A percentile compares a stretch with the other conserved stretches of the same genome.
These are phyloP conservation scores for Tenebrio molitor DNA, from an alignment of 1,140 invertebrate species.

Conservation along the genomic window DNA sequence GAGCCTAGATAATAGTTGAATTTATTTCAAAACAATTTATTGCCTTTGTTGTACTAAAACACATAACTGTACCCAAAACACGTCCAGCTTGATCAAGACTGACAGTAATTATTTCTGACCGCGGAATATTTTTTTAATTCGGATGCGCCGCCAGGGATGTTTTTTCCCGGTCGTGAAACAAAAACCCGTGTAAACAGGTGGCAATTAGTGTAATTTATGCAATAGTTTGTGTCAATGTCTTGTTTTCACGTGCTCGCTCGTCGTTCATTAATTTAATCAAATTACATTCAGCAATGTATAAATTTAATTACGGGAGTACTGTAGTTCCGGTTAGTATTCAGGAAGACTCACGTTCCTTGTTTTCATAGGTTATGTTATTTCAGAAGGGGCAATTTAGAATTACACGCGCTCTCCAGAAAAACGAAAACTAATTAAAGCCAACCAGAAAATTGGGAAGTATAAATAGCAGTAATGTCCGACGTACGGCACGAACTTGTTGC, in stretches of 20 bases:
- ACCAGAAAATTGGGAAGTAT: too few relatives aligned
- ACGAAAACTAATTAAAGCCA: background rate
- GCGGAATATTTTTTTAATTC: too few relatives aligned
- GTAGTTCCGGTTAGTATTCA: conserved; percentile 25
- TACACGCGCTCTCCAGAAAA: conserved; percentile 11
- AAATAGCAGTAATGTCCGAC: too few relatives aligned
- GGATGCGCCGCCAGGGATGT: too few relatives aligned
- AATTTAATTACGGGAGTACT: conserved; percentile 16
- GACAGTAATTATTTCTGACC: too few relatives aligned
- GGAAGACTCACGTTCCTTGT: conserved; percentile 10
- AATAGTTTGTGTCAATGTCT: conserved; percentile 36
- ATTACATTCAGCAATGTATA: conserved; percentile 34
- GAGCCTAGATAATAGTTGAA: too few relatives aligned
- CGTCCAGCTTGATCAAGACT: too few relatives aligned
- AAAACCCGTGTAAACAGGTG: background rate
- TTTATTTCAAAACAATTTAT: too few relatives aligned
- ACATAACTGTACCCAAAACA: too few relatives aligned
- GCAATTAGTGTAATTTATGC: conserved; percentile 25
- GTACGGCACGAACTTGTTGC: too few relatives aligned
- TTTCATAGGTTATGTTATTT: conserved; percentile 34
- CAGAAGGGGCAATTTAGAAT: conserved; percentile 2
- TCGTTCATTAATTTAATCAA: conserved; percentile 32
- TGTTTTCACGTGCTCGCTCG: conserved; percentile 19
- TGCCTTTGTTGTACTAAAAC: too few relatives aligned
- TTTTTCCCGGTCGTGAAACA: background rate